Percentiles rank a stretch among this genome's conserved stretches.
These are phyloP conservation scores for Ornithoptera priamus DNA, from an alignment of 2,888 invertebrate species.

Conservation along the genomic window DNA sequence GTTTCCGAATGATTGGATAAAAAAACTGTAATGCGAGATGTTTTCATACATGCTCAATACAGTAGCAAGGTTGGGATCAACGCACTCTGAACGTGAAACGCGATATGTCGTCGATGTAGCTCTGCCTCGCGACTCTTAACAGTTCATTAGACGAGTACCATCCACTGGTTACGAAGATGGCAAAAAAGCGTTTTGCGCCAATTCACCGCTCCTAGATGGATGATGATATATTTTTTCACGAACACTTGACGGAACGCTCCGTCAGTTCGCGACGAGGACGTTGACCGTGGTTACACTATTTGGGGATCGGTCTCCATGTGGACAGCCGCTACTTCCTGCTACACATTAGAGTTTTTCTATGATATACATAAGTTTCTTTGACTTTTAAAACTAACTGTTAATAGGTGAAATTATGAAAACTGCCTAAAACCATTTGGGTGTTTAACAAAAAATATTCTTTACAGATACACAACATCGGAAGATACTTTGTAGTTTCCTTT, in stretches of 20 bases:
- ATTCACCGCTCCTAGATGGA: slow-evolving; percentile 53
- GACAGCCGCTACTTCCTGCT: slow-evolving; percentile 26
- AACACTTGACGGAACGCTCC: slow-evolving; percentile 67
- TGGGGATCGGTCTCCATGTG: slow-evolving; percentile 55
- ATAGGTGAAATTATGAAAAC: too few relatives aligned
- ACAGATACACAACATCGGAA: too few relatives aligned
- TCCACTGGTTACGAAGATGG: slow-evolving; percentile 50
- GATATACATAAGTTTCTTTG: neutral
- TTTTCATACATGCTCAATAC: slow-evolving; percentile 44
- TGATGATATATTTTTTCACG: slow-evolving; percentile 61
- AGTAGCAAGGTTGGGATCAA: slow-evolving; percentile 45
- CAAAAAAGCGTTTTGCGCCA: slow-evolving; percentile 69
- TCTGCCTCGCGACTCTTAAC: slow-evolving; percentile 23
- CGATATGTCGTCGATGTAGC: slow-evolving; percentile 53
- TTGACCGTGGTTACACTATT: slow-evolving; percentile 72
- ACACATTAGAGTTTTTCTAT: slow-evolving; percentile 29
- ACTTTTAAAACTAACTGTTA: too few relatives aligned
- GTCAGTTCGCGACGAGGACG: slow-evolving; percentile 60
- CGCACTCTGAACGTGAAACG: slow-evolving; percentile 55
- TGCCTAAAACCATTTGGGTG: too few relatives aligned
- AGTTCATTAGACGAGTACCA: slow-evolving; percentile 62
- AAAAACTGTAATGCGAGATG: slow-evolving; percentile 33
- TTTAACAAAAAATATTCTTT: too few relatives aligned
- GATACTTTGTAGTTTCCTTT: too few relatives aligned
- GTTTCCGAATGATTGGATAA: slow-evolving; percentile 31